Conservation (phyloP, 2,113 vertebrate species). For the Pluvianellus socialis region DNA sequence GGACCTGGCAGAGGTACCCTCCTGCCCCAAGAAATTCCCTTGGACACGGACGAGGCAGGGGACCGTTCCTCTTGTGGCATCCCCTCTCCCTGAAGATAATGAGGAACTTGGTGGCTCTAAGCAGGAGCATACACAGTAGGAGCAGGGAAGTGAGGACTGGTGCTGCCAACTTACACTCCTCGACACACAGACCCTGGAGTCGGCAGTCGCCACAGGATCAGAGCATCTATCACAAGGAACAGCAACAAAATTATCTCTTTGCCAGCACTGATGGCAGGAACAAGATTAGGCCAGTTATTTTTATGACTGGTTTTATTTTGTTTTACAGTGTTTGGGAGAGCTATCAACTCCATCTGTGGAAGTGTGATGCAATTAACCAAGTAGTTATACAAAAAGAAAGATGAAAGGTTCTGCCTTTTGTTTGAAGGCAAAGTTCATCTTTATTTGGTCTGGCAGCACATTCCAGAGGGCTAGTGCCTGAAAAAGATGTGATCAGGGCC, state of each 20-base stretch:
- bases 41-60: background rate
- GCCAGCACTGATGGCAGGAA: background rate
- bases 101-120: background rate
- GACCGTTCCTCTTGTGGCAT: background rate
- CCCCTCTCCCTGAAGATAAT: background rate
- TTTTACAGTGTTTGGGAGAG: background rate
- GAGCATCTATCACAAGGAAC: background rate
- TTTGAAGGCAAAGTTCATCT: background rate
- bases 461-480: background rate
- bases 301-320: background rate
- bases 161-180: background rate
- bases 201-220: background rate
- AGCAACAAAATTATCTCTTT: background rate
- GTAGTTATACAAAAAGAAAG: background rate
- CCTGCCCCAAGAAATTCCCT: background rate
- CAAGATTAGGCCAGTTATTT: background rate
- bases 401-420: background rate
- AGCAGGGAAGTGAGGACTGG: background rate
- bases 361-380: background rate
- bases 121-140: background rate
- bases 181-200: background rate
- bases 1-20: background rate
- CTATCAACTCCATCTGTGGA: background rate
- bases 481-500: background rate
- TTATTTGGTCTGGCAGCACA: background rate